These are phyloP conservation scores for Glyphotaelius pellucidus DNA, from an alignment of 2,888 invertebrate species.

Conservation along the genomic window DNA sequence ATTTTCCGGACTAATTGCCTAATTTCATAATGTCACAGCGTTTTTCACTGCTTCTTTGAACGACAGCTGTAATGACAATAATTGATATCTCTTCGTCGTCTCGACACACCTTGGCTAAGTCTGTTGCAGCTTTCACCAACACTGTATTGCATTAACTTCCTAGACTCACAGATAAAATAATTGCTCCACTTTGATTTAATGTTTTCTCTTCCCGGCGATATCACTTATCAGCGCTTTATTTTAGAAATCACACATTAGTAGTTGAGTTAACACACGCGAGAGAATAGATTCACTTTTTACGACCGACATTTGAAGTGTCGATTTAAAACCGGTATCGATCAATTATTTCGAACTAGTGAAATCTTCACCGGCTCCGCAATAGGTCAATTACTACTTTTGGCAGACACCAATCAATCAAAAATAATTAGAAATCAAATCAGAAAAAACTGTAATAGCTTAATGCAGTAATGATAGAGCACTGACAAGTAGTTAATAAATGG, in stretches of 20 bases:
- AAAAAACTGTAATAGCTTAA: neutral
- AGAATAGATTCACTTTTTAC: slow-evolving; percentile 22
- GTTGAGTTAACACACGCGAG: neutral
- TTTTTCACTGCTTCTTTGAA: neutral
- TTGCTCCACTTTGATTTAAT: neutral
- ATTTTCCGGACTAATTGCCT: neutral
- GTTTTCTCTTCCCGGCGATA: neutral
- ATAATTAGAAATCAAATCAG: neutral
- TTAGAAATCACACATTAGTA: slow-evolving; percentile 16
- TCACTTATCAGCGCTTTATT: neutral
- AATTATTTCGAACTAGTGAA: neutral
- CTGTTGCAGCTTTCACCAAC: neutral
- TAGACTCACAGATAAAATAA: neutral
- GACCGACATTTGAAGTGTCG: slow-evolving; percentile 26
- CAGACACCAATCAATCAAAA: neutral
- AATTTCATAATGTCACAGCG: neutral
- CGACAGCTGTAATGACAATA: neutral
- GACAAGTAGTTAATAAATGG: neutral
- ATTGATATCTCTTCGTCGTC: neutral
- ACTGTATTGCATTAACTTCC: neutral
- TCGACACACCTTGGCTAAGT: neutral
- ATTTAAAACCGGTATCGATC: slow-evolving; percentile 27
- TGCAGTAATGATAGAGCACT: neutral
- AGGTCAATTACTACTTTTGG: neutral
- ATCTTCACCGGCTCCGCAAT: neutral